Base-by-base conservation (phyloP, 30 jellyfish, hydroid and myxozoan species). In the Cassiopea andromeda region DNA sequence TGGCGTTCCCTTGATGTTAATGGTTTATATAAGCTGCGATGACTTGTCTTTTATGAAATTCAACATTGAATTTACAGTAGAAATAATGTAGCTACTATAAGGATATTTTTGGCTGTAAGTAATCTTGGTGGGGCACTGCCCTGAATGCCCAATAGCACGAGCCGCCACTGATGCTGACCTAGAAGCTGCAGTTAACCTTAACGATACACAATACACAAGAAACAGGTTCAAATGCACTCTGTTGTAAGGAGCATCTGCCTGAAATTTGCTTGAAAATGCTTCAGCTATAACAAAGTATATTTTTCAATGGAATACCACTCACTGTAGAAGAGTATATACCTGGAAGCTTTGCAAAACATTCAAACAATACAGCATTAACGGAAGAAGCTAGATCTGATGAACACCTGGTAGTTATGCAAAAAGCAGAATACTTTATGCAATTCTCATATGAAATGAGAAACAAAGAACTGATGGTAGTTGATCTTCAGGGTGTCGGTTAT, bases 261-360 rank as follows among this genome's bases (percentile, higher is more conserved):
- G 2, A 12, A 5, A 19, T 7, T 5, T 17, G 14, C 38, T 59
- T 84, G 80, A 10, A 9, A n/a, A 19, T 81, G 58, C 38, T 81
- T 81, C 48, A 43, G 8, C 16, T 81, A 58, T 18, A 57, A 60
- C 50, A 67, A 60, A 13, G 60, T 44, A 9, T 81, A 59, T 48
- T 81, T 59, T 45, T 81, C 90, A 13, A 81, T 12, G 90, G 87
- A 7, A 77, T 4, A 66, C 87, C 87, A 46, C 75, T 77, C 89
- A 83, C 92, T 19, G 85, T 83, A 17, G 92, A 83, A 58, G 85
- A 68, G 45, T 83, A 64, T 58, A 48, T 83, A 46, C 85, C 75
- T 9, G 92, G 92, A 12, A 70, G 67, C 49, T 83, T 83, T 50
- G 74, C 27, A 46, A 83, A 83, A 58, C 67, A 83, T 83, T 15